Base-by-base conservation (phyloP, 2,797 vertebrate genomes). In the Dicrostonyx torquatus region DNA sequence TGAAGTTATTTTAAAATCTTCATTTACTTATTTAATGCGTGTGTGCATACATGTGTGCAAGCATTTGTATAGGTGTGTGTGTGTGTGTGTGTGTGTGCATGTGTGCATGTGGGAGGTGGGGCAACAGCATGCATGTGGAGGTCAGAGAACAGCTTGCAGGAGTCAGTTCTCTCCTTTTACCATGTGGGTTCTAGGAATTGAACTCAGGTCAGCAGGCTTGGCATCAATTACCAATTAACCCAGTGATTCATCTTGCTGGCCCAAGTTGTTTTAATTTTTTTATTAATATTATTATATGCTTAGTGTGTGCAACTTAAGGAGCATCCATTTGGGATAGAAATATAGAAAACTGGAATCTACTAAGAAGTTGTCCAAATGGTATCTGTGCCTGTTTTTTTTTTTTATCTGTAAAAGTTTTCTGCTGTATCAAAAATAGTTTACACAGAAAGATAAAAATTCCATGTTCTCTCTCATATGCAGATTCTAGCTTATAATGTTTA, bases 361-460 rank as follows among this genome's bases (percentile, higher is more conserved):
- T 79, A 86, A 77, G 31, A 93, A 93, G 55, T 80, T 60, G 89
- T 48, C 13, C 24, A 95, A 86, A 66, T 53, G 78, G 18, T 55
- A 75, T 62, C 68, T 83, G 29, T 89, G 14, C 4, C 76, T 91
- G 77, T 94, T 50, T 79, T 72, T 37, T 91, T 73, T 94, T 50
- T 79, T 72, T 37, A 62, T 58, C 91, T 72, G 66, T 43, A 78
- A 89, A 89, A 72, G n/a, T 14, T 91, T 94, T 89, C 45, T 73
- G 34, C n/a, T 58, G 17, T 73, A 15, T 72, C 45, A 64, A 83
- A 43, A 50, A 73, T n/a, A 80, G 50, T 15, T 26, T 40, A 90
- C 34, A 90, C 37, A 31, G 53, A 83, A 62, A 43, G 14, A 43
- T 37, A 62, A 45, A 82, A 64, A 20, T 83, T 26, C 14, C 26